Evolutionary conservation across 1,140 invertebrate species (phyloP).

Genomic region (Aphaenogaster ashmeadi): DNA sequence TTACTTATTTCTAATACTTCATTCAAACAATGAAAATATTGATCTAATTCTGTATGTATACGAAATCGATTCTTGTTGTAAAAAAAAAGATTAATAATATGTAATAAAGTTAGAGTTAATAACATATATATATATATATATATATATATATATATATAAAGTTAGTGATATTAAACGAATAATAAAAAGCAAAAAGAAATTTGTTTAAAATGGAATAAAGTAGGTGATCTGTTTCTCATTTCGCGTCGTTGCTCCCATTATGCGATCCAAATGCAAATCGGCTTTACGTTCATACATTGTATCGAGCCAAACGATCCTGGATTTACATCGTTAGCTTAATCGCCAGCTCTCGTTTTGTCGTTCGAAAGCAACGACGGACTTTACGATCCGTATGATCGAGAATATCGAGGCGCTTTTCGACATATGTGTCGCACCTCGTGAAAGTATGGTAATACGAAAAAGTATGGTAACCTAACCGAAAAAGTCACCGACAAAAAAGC

Average conservation of each 20-base stretch:
- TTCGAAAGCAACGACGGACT: background rate
- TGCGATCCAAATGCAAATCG: background rate
- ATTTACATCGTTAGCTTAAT: conserved; percentile 7
- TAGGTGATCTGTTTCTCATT: background rate
- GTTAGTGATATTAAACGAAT: background rate
- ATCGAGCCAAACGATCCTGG: background rate
- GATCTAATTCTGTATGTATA: background rate
- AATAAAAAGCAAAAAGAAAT: background rate
- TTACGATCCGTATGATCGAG: conserved; percentile 1
- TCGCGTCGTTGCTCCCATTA: background rate
- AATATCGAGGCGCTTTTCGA: conserved; percentile 9
- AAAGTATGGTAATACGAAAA: conserved; percentile 67
- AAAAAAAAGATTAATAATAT: conserved; percentile 1
- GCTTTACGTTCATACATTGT: conserved; percentile 21
- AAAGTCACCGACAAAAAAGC: conserved; percentile 34
- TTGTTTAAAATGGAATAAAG: background rate
- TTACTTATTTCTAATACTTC: background rate
- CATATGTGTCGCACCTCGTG: conserved; percentile 31
- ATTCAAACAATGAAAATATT: background rate
- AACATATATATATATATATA: background rate
- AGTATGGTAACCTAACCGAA: conserved; percentile 24
- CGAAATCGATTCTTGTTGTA: background rate
- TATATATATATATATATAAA: background rate
- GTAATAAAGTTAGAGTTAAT: background rate
- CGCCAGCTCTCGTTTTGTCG: background rate